Conservation (phyloP, 2,113 vertebrate genomes). For the Eulemur rufifrons region DNA sequence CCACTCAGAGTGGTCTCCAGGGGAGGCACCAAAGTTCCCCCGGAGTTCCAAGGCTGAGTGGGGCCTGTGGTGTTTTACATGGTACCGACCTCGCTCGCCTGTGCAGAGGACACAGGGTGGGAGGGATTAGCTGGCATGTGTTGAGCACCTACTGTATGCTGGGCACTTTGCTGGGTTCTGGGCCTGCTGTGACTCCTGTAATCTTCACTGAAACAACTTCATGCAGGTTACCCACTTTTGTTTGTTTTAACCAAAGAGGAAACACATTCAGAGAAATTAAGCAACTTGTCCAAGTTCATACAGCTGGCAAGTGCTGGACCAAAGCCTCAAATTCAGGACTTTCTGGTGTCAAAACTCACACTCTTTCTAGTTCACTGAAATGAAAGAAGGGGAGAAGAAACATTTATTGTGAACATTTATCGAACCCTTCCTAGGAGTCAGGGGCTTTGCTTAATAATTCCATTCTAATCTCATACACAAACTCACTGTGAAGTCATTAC, state of each 20-base stretch:
- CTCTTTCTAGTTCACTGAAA: neutral
- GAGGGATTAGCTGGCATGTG: rapidly evolving
- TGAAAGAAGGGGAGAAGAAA: neutral
- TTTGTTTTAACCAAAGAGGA: neutral
- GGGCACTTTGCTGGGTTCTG: neutral
- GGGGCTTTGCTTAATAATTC: neutral
- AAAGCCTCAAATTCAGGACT: neutral
- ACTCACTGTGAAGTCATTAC: neutral
- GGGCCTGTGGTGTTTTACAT: neutral
- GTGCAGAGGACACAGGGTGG: neutral
- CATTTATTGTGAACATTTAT: neutral
- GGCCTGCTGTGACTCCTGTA: neutral
- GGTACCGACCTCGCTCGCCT: neutral
- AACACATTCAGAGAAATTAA: neutral
- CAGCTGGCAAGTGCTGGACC: neutral
- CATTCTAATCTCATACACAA: neutral
- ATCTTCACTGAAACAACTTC: neutral
- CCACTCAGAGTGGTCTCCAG: neutral
- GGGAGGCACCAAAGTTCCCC: neutral
- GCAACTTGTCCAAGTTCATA: neutral
- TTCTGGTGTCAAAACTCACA: neutral
- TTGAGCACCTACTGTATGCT: neutral
- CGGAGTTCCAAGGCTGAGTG: neutral
- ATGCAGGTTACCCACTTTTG: rapidly evolving
- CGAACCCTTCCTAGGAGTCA: too few relatives aligned